Evolutionary conservation across 2,797 vertebrate species (phyloP), one percentile per base, ranked within the genome.

Genomic region (Xerus rutilus): DNA sequence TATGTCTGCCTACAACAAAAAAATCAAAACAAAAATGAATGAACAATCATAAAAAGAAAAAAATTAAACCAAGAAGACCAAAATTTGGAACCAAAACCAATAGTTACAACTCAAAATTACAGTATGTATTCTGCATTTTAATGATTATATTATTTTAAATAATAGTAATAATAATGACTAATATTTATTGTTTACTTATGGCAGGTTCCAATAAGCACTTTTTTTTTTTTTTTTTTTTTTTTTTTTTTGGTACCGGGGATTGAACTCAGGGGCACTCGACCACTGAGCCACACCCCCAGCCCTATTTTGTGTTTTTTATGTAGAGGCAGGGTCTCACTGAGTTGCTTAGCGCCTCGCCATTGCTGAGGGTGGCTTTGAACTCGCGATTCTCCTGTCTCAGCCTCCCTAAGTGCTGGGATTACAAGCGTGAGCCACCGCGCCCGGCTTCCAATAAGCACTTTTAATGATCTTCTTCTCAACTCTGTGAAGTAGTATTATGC

Each of bases 101-200:
- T 49, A 64, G 14, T 81, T 57, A 85, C 7, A 82, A 70, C 69
- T 82, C 28, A 93, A 92, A 88, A 88, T 43, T 62, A 72, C 20
- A 86, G 23, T 39, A 49, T 57, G 21, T 21, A 84, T 83, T 83
- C 57, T 14, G 72, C 0, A n/a, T 70, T 95, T 88, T 84, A 72
- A 82, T 74, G 78, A 74, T 54, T 5, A 67, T 47, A 72, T 59
- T 62, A 73, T 92, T 96, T 93, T 54, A 94, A 77, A 86, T 43
- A 91, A 73, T 85, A 79, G 49, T 87, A 89, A 73, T 73, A 49
- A 70, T 54, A 83, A 69, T 67, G 32, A 54, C 12, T 74, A 81
- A 91, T 89, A 86, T 25, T 57, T 84, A 93, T 88, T 62, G 65
- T 15, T 82, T 77, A 82, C 28, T 74, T 81, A 13, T 81, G 47